Base-by-base conservation (phyloP, 2,888 invertebrate species). In the Xiphydria camelus region DNA sequence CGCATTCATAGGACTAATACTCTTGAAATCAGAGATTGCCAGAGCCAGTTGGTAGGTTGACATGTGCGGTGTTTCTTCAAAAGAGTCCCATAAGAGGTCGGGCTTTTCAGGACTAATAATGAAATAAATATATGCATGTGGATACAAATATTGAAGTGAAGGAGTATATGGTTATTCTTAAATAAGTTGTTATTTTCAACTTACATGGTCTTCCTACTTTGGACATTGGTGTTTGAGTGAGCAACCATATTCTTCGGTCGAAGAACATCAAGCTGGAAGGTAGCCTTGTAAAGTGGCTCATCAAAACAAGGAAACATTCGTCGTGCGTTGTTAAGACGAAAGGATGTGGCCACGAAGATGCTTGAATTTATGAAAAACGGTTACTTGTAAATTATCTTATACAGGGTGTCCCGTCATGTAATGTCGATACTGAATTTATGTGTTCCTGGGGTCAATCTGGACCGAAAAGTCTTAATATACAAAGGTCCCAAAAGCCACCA, bases 251-350 rank as follows among this genome's bases (percentile, higher is more conserved):
- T 75, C 37, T 78, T 78, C 0, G 84, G 84, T 4, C 87, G 78
- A 0, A 85, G 83, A 21, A 84, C 81, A 55, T 78, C 86, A 34
- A 84, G 68, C 23, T 82, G 80, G 61, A 88, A 87, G 0, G 85
- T 84, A 1, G 86, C 85, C 76, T 90, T 91, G 64, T 83, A 86
- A 0, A 81, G 82, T 0, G 90, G 89, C 62, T 89, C 88, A 66
- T 91, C 90, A 68, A 89, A 89, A 62, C 91, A 91, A 0, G 91
- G 91, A 67, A 91, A 91, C 56, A 89, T 78, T 14, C 81, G 80
- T n/a, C 88, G 79, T 0, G 90, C 89, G 63, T 88, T 82, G 68
- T 87, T 86, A 0, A 88, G 86, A 25, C 87, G 78, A 49, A 89
- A 76, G 61, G 87, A 83, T 0, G 88, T 86, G 0, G 83, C 87